A percentile compares a stretch with the other conserved stretches of the same genome.
These are phyloP conservation scores for Craniophora ligustri DNA, from an alignment of 2,888 invertebrate species.

Conservation along the genomic window DNA sequence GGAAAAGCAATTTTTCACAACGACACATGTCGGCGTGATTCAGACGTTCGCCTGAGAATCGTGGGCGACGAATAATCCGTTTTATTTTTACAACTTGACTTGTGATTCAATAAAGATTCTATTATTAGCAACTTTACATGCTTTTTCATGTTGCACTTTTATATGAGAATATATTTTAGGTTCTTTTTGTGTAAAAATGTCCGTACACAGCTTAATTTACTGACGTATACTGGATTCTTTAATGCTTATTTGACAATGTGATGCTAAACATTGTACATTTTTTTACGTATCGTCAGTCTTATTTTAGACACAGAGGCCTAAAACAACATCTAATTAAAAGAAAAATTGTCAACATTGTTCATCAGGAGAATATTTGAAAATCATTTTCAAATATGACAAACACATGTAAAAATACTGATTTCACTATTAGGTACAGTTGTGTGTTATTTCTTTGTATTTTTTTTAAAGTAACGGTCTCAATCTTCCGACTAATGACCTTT, in stretches of 20 bases:
- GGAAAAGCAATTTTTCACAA: slow-evolving; percentile 67
- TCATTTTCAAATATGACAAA: too few relatives aligned
- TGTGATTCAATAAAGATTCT: slow-evolving; percentile 74
- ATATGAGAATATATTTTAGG: slow-evolving; percentile 31
- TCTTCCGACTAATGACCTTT: too few relatives aligned
- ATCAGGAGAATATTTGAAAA: too few relatives aligned
- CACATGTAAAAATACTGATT: too few relatives aligned
- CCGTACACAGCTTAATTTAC: slow-evolving; percentile 28
- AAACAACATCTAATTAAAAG: background rate
- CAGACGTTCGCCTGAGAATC: slow-evolving; percentile 61
- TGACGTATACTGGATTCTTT: slow-evolving; percentile 20
- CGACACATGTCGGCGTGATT: slow-evolving; percentile 66
- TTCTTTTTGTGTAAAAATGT: slow-evolving; percentile 37
- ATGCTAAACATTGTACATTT: slow-evolving; percentile 16
- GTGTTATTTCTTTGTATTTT: too few relatives aligned
- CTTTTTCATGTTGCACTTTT: slow-evolving; percentile 37
- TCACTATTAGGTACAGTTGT: too few relatives aligned
- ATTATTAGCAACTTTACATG: slow-evolving; percentile 64
- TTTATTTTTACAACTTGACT: slow-evolving; percentile 76
- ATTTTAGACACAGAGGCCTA: slow-evolving; percentile 12
- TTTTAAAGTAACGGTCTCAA: too few relatives aligned
- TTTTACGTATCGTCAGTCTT: slow-evolving; percentile 7
- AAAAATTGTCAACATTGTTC: too few relatives aligned
- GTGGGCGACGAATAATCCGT: slow-evolving; percentile 75
- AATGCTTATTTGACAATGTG: slow-evolving; percentile 28